A percentile compares a stretch with the other conserved stretches of the same genome.
phyloP scores from a whole-genome alignment of 2,113 vertebrate species.

The Columba janthina region DNA sequence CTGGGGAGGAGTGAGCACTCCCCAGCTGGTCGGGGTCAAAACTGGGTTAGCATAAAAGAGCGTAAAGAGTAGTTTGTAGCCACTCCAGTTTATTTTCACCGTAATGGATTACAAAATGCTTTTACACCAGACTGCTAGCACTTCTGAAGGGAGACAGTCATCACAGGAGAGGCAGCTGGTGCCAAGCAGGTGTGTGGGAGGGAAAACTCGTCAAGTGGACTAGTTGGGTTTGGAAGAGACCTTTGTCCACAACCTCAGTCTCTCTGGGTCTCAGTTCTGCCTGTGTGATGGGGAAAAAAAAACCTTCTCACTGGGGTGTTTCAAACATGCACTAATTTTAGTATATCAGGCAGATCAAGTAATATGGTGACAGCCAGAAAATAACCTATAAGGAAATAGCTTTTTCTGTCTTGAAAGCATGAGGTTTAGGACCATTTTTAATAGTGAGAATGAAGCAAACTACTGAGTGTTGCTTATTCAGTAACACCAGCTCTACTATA shows the following conservation, averaged over 20 bases:
- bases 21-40: not conserved
- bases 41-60: not conserved
- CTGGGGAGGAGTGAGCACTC: not conserved
- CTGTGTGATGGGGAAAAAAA: not conserved
- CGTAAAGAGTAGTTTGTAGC: not conserved
- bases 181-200: slow-evolving; percentile 15
- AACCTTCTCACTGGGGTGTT: not conserved
- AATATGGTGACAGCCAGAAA: slow-evolving; percentile 45
- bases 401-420: not conserved
- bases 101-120: not conserved
- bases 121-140: slow-evolving; percentile 23
- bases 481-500: slow-evolving; percentile 15
- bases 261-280: not conserved
- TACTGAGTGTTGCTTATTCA: not conserved
- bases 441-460: slow-evolving; percentile 28
- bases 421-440: not conserved
- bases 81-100: slow-evolving; percentile 14
- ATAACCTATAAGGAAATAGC: not conserved
- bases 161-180: slow-evolving; percentile 56
- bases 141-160: slow-evolving; percentile 45
- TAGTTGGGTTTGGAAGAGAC: slow-evolving; percentile 34
- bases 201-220: not conserved
- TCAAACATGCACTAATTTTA: slow-evolving; percentile 23
- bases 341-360: slow-evolving; percentile 9
- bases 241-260: slow-evolving; percentile 34